Base-by-base conservation (phyloP, 2,888 invertebrate species). In the Epistrophe eligans region DNA sequence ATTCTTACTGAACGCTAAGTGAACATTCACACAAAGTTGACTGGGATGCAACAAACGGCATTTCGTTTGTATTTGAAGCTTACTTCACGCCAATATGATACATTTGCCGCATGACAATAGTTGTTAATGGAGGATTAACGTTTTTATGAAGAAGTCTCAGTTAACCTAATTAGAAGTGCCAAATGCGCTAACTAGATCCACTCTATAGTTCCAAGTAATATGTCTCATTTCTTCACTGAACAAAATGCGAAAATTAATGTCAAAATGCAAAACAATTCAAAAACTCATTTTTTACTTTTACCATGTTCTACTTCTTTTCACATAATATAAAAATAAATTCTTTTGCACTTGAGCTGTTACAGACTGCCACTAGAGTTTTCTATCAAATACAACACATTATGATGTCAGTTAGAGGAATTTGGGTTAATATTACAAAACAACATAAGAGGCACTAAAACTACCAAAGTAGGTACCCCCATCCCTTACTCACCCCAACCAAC, bases 321-420 rank as follows among this genome's bases (percentile, higher is more conserved):
- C 43, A 43, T 43, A 15, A 6, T 43, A 43, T 6, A 6, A 7
- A 45, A n/a, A 45, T 45, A n/a, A n/a, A 45, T n/a, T 45, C 45
- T 45, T 43, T 6, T 45, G 45, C n/a, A 45, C 45, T 45, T 8
- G n/a, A 45, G 45, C 43, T 43, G 43, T 43, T 43, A 43, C 43
- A 15, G 43, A 43, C 15, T 43, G 15, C 43, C 15, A 15, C 43
- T 43, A 15, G n/a, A 4, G 15, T 13, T 15, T 15, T 43, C 43
- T 45, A 45, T 45, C 15, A 45, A 45, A 45, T 45, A n/a, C 45
- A 45, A 45, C n/a, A 45, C n/a, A 45, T 45, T n/a, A 45, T 45
- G 45, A 45, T 45, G n/a, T n/a, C 45, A 45, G n/a, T n/a, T 45
- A 45, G 2, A 45, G 8, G 45, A 45, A 45, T 45, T 45, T 45